Base-by-base conservation (phyloP, 1,140 invertebrate genomes). In the Tetramorium alpestre region DNA sequence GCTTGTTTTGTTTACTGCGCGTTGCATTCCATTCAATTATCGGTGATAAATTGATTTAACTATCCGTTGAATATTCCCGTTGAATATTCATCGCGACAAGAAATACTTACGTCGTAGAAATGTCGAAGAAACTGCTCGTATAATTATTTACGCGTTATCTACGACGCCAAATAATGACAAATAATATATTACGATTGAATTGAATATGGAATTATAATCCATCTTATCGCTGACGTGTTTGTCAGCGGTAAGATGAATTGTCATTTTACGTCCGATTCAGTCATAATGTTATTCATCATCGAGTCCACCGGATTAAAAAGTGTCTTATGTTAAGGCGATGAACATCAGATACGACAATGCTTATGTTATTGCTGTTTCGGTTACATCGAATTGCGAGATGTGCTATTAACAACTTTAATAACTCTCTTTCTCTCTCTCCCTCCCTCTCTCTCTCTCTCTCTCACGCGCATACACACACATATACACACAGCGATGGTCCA, bases 181-280 rank as follows among this genome's bases (percentile, higher is more conserved):
- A 65, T 33, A 64, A 64, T n/a, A 70, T 70, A 70, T 70, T 80
- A 51, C 47, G n/a, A 80, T 80, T n/a, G 22, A 56, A 56, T 81
- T 54, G 25, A 81, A 56, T 33, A 58, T 22, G 22, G 1, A 70
- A 69, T 54, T 70, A 28, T 38, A 81, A 81, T 81, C n/a, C 28
- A 41, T 81, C 49, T 70, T 70, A 56, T 13, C 33, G 49, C 10
- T 28, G 49, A 81, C 62, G 7, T 28, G 60, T 78, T 67, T 67
- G 28, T 38, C 62, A 11, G 8, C 7, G 44, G 16, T 28, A 76
- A 76, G 54, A 76, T 60, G 8, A 60, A 76, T 60, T 76, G 8
- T 44, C 38, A 60, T 6, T 54, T 58, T 38, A 41, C 13, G 3
- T 76, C n/a, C 13, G 6, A 76, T 58, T 76, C 54, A 28, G 38